Base-by-base conservation (phyloP, 2,888 invertebrate genomes). In the Pecten maximus region DNA sequence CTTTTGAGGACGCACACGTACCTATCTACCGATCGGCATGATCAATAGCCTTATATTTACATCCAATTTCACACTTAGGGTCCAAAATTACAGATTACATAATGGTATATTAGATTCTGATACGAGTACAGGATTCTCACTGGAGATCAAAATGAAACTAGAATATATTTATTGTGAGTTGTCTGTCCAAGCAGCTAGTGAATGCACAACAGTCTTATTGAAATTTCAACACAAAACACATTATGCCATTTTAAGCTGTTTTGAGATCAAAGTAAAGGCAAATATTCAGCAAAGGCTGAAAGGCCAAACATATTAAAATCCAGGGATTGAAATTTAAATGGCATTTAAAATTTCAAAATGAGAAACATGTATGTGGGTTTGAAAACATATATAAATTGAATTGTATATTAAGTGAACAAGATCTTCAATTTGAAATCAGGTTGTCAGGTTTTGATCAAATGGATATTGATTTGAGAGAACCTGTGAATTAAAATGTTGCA, bases 31-130 rank as follows among this genome's bases (percentile, higher is more conserved):
- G 35, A 3, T 10, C 35, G 35, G 74, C 74, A 74, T 1, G n/a
- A 28, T 74, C 74, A 74, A 35, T 10, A 74, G 74, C 35, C 35
- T 74, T 16, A 74, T 74, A 74, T 74, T 28, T 74, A 74, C 74
- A 28, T 74, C 35, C 35, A 74, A 74, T 74, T 74, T 74, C 28
- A 74, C 74, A 35, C 35, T 16, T 6, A 8, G 2, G 6, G 35
- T 74, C 74, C 74, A 74, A 74, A 74, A 35, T 28, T 23, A 74
- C 74, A 10, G 28, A 74, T 74, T 74, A 74, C 74, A 74, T 74
- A 74, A 74, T 28, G 35, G 0, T 35, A 35, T 2, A 28, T 74
- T 74, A 23, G 28, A 74, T 28, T 35, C 15, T 74, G 28, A 74
- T 74, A 74, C 28, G 35, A 74, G 23, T 60, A n/a, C n/a, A 16